phyloP scores from a whole-genome alignment of 1,140 invertebrate genomes.

The Chymomyza costata region DNA sequence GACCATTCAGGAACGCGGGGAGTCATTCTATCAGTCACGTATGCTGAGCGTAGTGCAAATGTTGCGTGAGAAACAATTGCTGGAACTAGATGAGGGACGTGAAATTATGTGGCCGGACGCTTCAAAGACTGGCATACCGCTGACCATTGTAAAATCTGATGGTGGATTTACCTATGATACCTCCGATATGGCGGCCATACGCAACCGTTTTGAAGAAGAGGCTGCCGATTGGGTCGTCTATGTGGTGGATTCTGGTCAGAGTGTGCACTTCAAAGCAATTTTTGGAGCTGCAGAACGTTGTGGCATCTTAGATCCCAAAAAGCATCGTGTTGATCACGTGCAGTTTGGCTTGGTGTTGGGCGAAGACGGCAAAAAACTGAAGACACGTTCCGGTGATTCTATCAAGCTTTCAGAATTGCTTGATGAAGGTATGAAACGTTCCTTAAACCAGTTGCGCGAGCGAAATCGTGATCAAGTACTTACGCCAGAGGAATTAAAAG shows the following conservation, averaged over 20 bases:
- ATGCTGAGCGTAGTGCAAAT: constrained; percentile 92
- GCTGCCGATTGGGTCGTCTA: constrained; percentile 95
- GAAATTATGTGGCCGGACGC: constrained; percentile 92
- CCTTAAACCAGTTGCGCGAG: constrained; percentile 90
- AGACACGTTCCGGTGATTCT: constrained; percentile 98
- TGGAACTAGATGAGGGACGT: constrained; percentile 94
- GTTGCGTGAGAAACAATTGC: constrained; percentile 82
- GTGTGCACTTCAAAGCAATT: constrained; percentile 89
- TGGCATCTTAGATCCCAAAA: constrained; percentile 81
- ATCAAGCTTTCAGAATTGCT: constrained; percentile 93
- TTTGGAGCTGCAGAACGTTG: constrained; percentile 83
- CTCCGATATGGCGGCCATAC: constrained; percentile 95
- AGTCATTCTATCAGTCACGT: constrained; percentile 97
- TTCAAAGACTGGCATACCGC: constrained; percentile 81
- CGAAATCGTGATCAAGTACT: constrained; percentile 93
- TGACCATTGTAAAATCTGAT: constrained; percentile 98
- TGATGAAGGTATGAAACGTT: constrained; percentile 92
- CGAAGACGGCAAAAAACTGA: constrained; percentile 99
- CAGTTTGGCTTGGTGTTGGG: constrained; percentile 98
- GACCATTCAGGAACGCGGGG: constrained; percentile 89
- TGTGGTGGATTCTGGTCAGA: constrained; percentile 96
- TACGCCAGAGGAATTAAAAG: constrained; percentile 86
- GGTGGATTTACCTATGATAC: constrained; percentile 99
- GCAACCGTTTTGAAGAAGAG: constrained; percentile 91
- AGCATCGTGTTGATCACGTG: constrained; percentile 90